phyloP scores from a whole-genome alignment of 92 coral and sea anemone genomes.

The Parazoanthus swiftii region DNA sequence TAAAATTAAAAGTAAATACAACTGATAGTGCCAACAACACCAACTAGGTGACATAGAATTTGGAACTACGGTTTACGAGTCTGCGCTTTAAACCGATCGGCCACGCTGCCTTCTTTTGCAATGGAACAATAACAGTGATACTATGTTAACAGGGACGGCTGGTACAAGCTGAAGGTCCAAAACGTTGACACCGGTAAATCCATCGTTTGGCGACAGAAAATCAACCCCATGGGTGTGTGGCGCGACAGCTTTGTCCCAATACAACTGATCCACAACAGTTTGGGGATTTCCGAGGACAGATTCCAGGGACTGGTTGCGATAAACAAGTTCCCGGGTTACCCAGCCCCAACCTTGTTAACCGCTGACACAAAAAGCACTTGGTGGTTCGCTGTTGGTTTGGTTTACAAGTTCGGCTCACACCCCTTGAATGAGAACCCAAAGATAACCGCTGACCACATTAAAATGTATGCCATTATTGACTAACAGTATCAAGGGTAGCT shows the following conservation, averaged over 20 bases:
- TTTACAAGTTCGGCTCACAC: slow-evolving; percentile 17
- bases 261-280: slow-evolving; percentile 19
- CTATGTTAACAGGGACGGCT: too few species aligned
- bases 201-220: slow-evolving; percentile 32
- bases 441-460: slow-evolving; percentile 26
- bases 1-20: too few species aligned
- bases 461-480: slow-evolving; percentile 35
- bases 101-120: too few species aligned
- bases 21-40: too few species aligned
- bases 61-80: too few species aligned
- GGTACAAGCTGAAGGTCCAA: too few species aligned
- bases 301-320: slow-evolving; percentile 30
- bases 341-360: slow-evolving; percentile 16
- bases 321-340: neutral
- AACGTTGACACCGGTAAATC: slow-evolving; percentile 11
- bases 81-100: too few species aligned
- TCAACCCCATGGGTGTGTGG: slow-evolving; percentile 38
- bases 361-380: slow-evolving; percentile 23
- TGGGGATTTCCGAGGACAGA: slow-evolving; percentile 24
- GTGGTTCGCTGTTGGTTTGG: slow-evolving; percentile 33
- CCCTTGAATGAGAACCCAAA: slow-evolving; percentile 4
- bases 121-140: too few species aligned
- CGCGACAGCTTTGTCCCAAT: slow-evolving; percentile 34
- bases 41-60: too few species aligned
- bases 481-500: neutral